Conservation (phyloP, 1,140 invertebrate genomes). For the Acromyrmex heyeri region DNA sequence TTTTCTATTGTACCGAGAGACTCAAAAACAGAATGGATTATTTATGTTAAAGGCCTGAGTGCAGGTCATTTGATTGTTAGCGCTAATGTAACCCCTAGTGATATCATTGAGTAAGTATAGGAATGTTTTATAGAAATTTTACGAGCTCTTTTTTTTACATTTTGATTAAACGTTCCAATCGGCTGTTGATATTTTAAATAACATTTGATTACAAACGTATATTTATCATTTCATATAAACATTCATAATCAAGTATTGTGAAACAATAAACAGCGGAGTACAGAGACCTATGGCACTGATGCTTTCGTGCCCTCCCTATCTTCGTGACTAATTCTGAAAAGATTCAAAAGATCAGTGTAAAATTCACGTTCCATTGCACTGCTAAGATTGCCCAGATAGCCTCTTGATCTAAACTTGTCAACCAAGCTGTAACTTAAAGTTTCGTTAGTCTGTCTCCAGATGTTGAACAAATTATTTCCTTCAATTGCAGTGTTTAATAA, state of each 20-base stretch:
- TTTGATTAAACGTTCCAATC: background rate
- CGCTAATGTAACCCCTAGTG: conserved; percentile 86
- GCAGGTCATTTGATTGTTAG: conserved; percentile 88
- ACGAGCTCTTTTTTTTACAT: background rate
- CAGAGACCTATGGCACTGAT: conserved; percentile 24
- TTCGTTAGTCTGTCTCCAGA: conserved; percentile 77
- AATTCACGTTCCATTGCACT: conserved; percentile 65
- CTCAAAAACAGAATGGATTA: conserved; percentile 80
- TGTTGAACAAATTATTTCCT: conserved; percentile 73
- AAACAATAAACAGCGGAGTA: conserved; percentile 15
- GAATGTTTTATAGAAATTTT: background rate
- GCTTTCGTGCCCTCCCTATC: conserved; percentile 31
- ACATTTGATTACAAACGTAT: background rate
- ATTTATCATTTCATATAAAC: background rate
- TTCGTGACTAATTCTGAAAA: conserved; percentile 69
- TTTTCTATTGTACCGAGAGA: conserved; percentile 65
- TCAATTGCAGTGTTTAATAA: background rate
- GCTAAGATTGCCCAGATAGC: conserved; percentile 74
- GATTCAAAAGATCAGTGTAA: conserved; percentile 75
- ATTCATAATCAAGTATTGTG: conserved; percentile 19
- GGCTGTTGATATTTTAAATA: background rate
- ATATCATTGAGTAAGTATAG: conserved; percentile 85
- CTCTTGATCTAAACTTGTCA: conserved; percentile 77
- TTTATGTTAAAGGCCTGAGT: conserved; percentile 87
- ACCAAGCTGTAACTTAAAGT: conserved; percentile 69